Evolutionary conservation across 2,113 vertebrate species (phyloP).

Genomic region (Narcine bancroftii): DNA sequence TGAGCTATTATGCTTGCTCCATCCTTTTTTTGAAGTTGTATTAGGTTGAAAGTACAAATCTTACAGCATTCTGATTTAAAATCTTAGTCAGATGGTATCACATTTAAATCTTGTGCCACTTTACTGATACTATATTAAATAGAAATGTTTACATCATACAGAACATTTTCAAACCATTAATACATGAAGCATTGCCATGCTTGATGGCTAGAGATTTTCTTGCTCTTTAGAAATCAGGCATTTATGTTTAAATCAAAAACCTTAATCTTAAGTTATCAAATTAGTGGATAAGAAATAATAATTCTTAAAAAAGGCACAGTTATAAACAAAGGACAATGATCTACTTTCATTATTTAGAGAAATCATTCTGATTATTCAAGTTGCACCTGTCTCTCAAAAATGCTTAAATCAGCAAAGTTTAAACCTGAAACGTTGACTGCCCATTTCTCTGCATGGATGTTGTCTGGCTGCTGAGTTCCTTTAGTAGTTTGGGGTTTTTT

Average conservation of each 20-base stretch:
- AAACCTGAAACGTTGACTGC: no score
- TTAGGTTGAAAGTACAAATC: no score
- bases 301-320: background rate
- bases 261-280: background rate
- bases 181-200: background rate
- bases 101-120: background rate
- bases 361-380: background rate
- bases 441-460: no score
- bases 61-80: no score
- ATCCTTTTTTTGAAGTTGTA: no score
- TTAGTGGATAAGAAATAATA: background rate
- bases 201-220: background rate
- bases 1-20: background rate
- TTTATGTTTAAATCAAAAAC: background rate
- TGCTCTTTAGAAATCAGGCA: background rate
- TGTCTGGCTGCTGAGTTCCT: no score
- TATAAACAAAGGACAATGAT: background rate
- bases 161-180: background rate
- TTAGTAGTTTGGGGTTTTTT: no score
- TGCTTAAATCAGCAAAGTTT: background rate
- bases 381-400: background rate
- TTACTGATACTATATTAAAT: background rate
- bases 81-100: no score
- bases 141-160: background rate
- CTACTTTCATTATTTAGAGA: background rate